phyloP scores from a whole-genome alignment of 1,140 invertebrate genomes.

The Lysiphlebus fabarum region DNA sequence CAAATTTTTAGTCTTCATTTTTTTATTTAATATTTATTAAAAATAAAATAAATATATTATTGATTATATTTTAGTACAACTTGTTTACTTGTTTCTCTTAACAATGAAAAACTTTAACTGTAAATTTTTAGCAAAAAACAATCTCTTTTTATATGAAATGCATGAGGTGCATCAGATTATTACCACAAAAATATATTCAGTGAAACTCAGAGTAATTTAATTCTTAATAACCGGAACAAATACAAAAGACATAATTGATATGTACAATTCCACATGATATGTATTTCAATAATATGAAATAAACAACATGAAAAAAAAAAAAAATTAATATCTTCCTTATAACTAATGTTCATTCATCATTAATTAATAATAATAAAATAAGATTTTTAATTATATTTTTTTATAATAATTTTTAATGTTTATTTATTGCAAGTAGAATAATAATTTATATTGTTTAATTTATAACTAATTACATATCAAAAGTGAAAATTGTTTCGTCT shows the following conservation, averaged over 20 bases:
- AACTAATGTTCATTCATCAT: too few species aligned
- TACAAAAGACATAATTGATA: conserved; percentile 8
- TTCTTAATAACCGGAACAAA: conserved; percentile 23
- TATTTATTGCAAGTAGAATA: too few species aligned
- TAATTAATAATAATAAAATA: too few species aligned
- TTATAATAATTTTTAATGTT: too few species aligned
- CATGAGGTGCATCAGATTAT: conserved; percentile 31
- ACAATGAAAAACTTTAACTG: conserved; percentile 23
- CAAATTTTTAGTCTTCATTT: conserved; percentile 23
- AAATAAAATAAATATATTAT: neutral
- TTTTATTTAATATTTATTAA: neutral
- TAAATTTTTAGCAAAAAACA: conserved; percentile 5
- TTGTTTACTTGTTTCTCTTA: conserved; percentile 3
- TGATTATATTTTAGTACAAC: neutral
- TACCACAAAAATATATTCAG: conserved; percentile 25
- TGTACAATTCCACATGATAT: neutral
- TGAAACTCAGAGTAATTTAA: conserved; percentile 22
- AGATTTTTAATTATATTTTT: too few species aligned
- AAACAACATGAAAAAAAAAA: neutral
- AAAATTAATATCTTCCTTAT: neutral
- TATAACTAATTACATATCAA: too few species aligned
- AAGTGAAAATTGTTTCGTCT: too few species aligned
- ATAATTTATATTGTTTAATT: too few species aligned
- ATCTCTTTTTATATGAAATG: conserved; percentile 35
- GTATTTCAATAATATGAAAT: neutral